Evolutionary conservation across 2,797 vertebrate species (phyloP).

Genomic region (Tachyglossus aculeatus): DNA sequence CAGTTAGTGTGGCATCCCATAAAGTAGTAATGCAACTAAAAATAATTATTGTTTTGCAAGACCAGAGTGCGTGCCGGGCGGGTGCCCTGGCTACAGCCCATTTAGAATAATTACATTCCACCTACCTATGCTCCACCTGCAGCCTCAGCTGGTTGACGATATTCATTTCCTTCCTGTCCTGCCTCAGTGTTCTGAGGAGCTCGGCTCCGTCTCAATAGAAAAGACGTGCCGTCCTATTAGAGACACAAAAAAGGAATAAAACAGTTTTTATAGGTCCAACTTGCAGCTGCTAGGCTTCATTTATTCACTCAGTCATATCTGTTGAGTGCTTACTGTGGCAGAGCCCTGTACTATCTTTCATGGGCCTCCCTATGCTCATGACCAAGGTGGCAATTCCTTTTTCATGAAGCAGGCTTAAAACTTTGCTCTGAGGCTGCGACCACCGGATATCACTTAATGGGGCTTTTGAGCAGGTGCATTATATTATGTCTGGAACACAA

Average conservation of each 20-base stretch:
- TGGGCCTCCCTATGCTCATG: no score
- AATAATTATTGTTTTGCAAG: conserved; percentile 11
- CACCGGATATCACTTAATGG: background rate
- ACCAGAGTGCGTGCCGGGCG: background rate
- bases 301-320: no score
- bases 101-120: conserved; percentile 10
- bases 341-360: no score
- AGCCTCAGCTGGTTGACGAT: background rate
- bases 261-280: background rate
- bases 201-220: background rate
- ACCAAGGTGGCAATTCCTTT: no score
- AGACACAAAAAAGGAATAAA: background rate
- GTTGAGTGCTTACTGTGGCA: no score
- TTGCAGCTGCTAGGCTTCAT: background rate
- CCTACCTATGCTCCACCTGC: background rate
- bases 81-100: background rate
- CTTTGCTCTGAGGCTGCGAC: background rate
- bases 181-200: background rate
- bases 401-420: background rate
- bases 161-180: background rate
- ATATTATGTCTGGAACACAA: background rate
- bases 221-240: background rate
- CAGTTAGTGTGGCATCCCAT: background rate
- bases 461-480: background rate
- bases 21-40: conserved; percentile 18